phyloP scores from a whole-genome alignment of 2,888 invertebrate genomes.

The Heliconius sara region DNA sequence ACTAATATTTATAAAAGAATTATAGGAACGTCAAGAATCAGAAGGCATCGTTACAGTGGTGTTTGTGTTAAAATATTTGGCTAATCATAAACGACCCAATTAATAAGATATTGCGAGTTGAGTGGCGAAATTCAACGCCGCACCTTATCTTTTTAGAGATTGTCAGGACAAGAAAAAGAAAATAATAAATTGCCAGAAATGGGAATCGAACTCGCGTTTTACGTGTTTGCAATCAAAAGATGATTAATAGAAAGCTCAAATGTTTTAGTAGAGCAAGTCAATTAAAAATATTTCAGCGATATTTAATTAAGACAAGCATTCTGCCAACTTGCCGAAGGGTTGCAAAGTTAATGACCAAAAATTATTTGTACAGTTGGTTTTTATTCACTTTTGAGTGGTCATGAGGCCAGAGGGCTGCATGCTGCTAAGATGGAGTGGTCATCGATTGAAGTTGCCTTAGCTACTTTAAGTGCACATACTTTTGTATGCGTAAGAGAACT shows the following conservation, averaged over 20 bases:
- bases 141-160: too few relatives aligned
- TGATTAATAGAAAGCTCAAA: too few relatives aligned
- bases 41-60: too few relatives aligned
- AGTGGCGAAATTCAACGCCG: neutral
- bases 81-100: too few relatives aligned
- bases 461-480: neutral
- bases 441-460: constrained; percentile 58
- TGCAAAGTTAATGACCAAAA: constrained; percentile 16
- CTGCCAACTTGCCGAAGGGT: constrained; percentile 23
- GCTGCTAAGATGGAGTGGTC: constrained; percentile 66
- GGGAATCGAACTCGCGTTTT: neutral
- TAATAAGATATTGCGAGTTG: neutral
- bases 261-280: neutral
- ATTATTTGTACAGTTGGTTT: constrained; percentile 24
- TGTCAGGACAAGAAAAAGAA: neutral
- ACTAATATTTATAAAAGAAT: too few relatives aligned
- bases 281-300: constrained; percentile 5
- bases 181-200: neutral
- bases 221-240: too few relatives aligned
- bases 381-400: constrained; percentile 10
- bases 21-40: too few relatives aligned
- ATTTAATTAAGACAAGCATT: constrained; percentile 1
- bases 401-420: constrained; percentile 64
- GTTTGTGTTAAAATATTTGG: too few relatives aligned
- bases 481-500: constrained; percentile 3